A percentile compares a stretch with the other conserved stretches of the same genome.
Conservation (phyloP, 2,888 invertebrate genomes). For the Apeira syringaria region DNA sequence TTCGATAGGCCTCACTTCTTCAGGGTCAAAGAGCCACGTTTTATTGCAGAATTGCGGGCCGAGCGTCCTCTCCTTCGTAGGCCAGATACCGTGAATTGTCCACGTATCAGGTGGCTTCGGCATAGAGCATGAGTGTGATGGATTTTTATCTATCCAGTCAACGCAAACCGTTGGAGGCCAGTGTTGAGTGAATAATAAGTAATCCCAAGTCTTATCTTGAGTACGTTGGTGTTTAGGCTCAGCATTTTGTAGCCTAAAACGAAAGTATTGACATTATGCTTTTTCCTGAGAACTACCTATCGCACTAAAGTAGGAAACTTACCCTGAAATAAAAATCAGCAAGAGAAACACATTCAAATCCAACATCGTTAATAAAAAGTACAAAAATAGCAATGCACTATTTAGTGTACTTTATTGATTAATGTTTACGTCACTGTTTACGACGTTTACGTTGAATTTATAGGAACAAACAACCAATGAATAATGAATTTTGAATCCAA, state of each 20-base stretch:
- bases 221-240: neutral
- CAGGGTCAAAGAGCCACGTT: slow-evolving; percentile 86
- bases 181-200: slow-evolving; percentile 90
- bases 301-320: neutral
- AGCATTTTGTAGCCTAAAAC: slow-evolving; percentile 5
- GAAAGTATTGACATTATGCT: neutral
- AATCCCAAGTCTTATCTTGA: slow-evolving; percentile 84
- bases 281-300: no score
- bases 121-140: slow-evolving; percentile 85
- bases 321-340: slow-evolving; percentile 10
- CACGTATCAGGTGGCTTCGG: slow-evolving; percentile 85
- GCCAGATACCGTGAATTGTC: slow-evolving; percentile 94
- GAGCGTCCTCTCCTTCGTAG: slow-evolving; percentile 85
- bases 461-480: no score
- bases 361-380: slow-evolving; percentile 3
- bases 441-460: no score
- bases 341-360: slow-evolving; percentile 3
- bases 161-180: slow-evolving; percentile 89
- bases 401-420: no score
- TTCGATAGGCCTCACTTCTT: slow-evolving; percentile 83
- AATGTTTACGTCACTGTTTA: no score
- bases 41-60: slow-evolving; percentile 90
- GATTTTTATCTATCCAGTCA: slow-evolving; percentile 86
- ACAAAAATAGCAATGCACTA: no score
- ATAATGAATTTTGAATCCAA: no score